Evolutionary conservation across 1,140 invertebrate genomes (phyloP).

Genomic region (Drosophila obscura): DNA sequence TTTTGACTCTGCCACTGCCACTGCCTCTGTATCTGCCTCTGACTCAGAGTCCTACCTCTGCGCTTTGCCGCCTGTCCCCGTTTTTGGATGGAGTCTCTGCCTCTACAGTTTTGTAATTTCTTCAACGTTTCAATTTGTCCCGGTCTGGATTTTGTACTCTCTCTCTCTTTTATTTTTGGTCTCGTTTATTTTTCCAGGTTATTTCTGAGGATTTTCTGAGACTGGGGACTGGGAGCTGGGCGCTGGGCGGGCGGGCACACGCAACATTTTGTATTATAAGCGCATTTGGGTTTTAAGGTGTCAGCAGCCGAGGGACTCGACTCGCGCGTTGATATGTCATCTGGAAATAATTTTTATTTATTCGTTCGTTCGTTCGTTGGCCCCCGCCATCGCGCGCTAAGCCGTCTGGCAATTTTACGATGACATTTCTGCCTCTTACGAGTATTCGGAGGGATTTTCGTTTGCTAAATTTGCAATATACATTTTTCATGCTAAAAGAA

Average conservation of each 20-base stretch:
- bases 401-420: constrained; percentile 81
- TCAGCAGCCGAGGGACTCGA: constrained; percentile 60
- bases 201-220: constrained; percentile 13
- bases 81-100: neutral
- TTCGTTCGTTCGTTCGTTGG: constrained; percentile 44
- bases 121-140: constrained; percentile 75
- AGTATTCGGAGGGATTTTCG: constrained; percentile 59
- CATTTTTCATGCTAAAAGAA: constrained; percentile 70
- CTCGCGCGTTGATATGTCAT: constrained; percentile 75
- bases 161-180: constrained; percentile 51
- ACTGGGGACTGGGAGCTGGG: neutral
- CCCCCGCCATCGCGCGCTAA: constrained; percentile 54
- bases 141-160: constrained; percentile 54
- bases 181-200: constrained; percentile 43
- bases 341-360: constrained; percentile 82
- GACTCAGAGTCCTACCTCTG: constrained; percentile 8
- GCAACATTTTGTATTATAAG: constrained; percentile 79
- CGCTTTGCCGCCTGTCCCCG: neutral
- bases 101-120: constrained; percentile 66
- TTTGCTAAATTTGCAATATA: constrained; percentile 60
- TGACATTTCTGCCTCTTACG: constrained; percentile 73
- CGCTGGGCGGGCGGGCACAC: constrained; percentile 14
- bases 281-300: constrained; percentile 82
- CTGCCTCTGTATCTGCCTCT: constrained; percentile 29
- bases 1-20: neutral